Evolutionary conservation across 2,113 vertebrate species (phyloP).

Genomic region (Mobula birostris): DNA sequence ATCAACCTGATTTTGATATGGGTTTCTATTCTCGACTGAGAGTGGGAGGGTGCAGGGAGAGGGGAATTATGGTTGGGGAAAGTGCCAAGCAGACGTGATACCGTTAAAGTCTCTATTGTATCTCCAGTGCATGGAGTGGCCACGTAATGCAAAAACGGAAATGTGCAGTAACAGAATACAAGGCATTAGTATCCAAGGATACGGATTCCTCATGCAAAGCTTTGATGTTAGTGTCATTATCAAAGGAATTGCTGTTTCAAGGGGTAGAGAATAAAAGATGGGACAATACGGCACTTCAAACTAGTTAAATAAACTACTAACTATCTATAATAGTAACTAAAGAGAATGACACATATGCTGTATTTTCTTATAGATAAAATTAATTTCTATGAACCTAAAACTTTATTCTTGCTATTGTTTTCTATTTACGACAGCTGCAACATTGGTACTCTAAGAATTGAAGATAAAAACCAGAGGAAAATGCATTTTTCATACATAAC

Average conservation of each 20-base stretch:
- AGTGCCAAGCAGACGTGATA: background rate
- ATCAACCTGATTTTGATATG: too few species aligned
- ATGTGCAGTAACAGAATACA: background rate
- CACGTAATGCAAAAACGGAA: background rate
- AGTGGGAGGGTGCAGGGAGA: too few species aligned
- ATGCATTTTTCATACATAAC: background rate
- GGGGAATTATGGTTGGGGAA: too few species aligned
- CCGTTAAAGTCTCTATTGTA: background rate
- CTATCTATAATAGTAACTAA: background rate
- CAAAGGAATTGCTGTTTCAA: background rate
- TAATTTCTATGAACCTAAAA: background rate
- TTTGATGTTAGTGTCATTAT: background rate
- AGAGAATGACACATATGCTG: background rate
- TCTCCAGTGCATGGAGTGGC: background rate
- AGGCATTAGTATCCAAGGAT: background rate
- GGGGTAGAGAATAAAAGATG: background rate
- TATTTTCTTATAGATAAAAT: background rate
- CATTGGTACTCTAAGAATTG: background rate
- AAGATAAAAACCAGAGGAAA: background rate
- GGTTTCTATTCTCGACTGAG: too few species aligned
- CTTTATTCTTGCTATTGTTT: background rate
- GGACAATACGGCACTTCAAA: background rate
- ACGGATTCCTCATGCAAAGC: background rate
- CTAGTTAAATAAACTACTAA: background rate
- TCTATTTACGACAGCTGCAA: background rate